phyloP scores from a whole-genome alignment of 2,113 vertebrate genomes.

The Litocranius walleri region DNA sequence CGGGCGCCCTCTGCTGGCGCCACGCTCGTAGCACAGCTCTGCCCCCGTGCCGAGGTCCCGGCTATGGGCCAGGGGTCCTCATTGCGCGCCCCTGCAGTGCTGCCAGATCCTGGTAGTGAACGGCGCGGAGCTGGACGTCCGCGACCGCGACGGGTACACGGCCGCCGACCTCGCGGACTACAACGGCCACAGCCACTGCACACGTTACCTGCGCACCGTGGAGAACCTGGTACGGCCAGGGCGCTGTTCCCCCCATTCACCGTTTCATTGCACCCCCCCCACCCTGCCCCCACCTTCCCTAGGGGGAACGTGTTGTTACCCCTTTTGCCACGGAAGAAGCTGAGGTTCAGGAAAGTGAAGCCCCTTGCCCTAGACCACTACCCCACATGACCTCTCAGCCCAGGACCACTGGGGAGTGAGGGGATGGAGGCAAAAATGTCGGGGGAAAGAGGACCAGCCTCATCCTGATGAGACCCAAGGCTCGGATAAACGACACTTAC shows the following conservation, averaged over 20 bases:
- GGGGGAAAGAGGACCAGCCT: background rate
- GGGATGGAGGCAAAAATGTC: background rate
- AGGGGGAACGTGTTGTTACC: background rate
- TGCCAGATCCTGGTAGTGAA: slow-evolving; percentile 98
- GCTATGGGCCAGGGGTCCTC: background rate
- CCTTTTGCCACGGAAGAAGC: background rate
- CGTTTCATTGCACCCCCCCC: rapidly evolving
- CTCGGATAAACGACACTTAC: background rate
- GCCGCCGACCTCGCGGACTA: slow-evolving; percentile 94
- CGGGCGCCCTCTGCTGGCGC: background rate
- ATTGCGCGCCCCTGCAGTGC: slow-evolving; percentile 81
- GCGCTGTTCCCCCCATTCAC: rapidly evolving
- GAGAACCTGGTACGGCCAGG: slow-evolving; percentile 90
- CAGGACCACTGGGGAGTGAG: background rate
- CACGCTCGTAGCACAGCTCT: background rate
- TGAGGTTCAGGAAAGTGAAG: background rate
- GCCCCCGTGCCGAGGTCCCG: too few relatives aligned
- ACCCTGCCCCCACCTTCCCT: rapidly evolving
- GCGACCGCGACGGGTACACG: slow-evolving; percentile 92
- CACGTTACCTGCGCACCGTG: slow-evolving; percentile 95
- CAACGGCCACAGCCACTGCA: slow-evolving; percentile 93
- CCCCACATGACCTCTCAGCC: background rate
- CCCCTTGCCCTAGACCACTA: background rate
- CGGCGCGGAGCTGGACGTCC: slow-evolving; percentile 89
- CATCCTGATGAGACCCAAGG: too few relatives aligned